These are phyloP conservation scores for Myiotriccus ornatus DNA, from an alignment of 2,797 vertebrate genomes.

Conservation along the genomic window DNA sequence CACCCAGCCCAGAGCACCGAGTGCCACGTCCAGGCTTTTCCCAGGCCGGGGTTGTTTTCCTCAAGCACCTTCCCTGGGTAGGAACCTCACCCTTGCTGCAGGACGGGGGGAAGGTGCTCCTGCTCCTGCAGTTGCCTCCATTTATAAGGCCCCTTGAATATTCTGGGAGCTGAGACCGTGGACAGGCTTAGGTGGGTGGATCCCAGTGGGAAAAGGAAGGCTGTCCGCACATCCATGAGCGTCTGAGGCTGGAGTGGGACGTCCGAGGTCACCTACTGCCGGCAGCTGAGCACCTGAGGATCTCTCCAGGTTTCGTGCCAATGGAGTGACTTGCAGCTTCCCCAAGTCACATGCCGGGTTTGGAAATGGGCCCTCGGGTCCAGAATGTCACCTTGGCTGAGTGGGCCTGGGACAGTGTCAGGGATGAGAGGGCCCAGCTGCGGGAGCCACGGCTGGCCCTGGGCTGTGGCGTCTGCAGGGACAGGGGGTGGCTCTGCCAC, in stretches of 20 bases:
- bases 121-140: background rate
- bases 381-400: slow-evolving; percentile 37
- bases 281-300: slow-evolving; percentile 17
- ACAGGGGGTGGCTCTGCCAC: background rate
- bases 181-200: accelerated
- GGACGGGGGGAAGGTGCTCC: background rate
- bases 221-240: accelerated
- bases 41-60: accelerated
- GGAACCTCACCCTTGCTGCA: accelerated
- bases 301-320: background rate
- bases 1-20: background rate
- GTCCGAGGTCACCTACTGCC: background rate
- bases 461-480: background rate
- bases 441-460: background rate
- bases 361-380: slow-evolving; percentile 1
- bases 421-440: background rate
- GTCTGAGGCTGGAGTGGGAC: background rate
- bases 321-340: slow-evolving; percentile 55
- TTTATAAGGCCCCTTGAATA: accelerated
- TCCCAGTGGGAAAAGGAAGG: background rate
- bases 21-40: background rate
- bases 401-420: background rate
- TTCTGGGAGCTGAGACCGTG: accelerated
- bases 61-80: accelerated
- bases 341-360: background rate